These are phyloP conservation scores for Chiroxiphia lanceolata DNA, from an alignment of 2,797 vertebrate genomes.

Conservation along the genomic window DNA sequence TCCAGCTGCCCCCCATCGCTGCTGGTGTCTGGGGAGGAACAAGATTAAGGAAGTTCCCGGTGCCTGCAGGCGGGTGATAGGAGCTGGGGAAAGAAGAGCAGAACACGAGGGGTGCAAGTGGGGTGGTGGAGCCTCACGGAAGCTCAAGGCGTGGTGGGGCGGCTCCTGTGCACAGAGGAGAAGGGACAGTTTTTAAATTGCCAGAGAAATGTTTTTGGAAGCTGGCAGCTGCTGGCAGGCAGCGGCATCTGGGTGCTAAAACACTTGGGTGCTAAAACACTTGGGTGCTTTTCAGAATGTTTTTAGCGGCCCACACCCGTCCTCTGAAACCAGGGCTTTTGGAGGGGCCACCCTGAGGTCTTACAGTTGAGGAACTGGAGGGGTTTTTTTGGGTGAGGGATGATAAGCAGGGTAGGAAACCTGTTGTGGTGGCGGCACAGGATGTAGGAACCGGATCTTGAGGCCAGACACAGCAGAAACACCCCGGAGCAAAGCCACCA, in stretches of 20 bases:
- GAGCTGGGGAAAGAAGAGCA: not conserved
- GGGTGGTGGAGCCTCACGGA: not conserved
- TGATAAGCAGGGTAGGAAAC: not conserved
- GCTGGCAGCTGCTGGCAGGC: not conserved
- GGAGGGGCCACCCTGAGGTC: not conserved
- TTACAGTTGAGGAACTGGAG: not conserved
- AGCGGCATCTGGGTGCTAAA: not conserved
- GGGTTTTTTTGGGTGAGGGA: rapidly evolving
- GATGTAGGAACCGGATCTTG: not conserved
- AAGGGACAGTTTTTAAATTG: not conserved
- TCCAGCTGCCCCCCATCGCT: rapidly evolving
- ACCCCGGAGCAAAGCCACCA: not conserved
- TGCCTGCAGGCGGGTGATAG: not conserved
- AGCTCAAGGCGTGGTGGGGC: not conserved
- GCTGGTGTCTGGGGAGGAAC: not conserved
- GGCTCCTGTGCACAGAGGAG: rapidly evolving
- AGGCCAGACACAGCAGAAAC: not conserved
- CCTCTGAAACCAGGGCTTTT: rapidly evolving
- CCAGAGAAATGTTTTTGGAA: not conserved
- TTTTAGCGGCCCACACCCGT: not conserved
- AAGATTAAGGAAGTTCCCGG: not conserved
- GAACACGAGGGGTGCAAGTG: rapidly evolving
- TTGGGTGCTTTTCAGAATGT: not conserved
- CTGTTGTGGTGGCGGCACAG: not conserved
- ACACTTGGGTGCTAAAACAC: not conserved